Conservation (phyloP, 2,113 vertebrate species). For the Meleagris gallopavo region DNA sequence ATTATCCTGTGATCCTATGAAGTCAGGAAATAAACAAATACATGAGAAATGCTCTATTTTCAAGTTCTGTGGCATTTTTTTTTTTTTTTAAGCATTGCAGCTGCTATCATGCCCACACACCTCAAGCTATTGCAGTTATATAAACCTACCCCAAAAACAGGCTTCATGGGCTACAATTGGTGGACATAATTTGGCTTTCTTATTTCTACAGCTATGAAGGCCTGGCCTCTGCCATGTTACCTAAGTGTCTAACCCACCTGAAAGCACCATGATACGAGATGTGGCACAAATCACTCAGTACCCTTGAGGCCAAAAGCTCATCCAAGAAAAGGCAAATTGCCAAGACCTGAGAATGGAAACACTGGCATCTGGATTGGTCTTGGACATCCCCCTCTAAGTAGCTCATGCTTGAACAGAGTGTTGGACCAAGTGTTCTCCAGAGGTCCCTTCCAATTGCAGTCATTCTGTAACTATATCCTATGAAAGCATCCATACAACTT, state of each 20-base stretch:
- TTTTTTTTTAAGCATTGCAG: neutral
- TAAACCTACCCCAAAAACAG: neutral
- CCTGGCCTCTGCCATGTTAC: neutral
- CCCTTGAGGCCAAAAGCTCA: neutral
- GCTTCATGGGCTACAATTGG: neutral
- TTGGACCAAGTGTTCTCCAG: neutral
- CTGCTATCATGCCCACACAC: neutral
- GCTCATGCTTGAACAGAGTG: neutral
- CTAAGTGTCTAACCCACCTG: neutral
- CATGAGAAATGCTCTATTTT: neutral
- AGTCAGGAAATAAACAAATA: neutral
- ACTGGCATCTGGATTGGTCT: neutral
- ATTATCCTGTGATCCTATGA: neutral
- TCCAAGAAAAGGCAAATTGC: neutral
- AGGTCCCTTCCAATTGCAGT: neutral
- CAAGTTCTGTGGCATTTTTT: neutral
- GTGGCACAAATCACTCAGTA: neutral
- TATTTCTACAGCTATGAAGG: neutral
- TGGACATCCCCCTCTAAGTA: neutral
- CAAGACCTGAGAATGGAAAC: neutral
- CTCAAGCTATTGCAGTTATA: neutral
- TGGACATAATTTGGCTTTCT: neutral
- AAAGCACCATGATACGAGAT: neutral
- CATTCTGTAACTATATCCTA: neutral
- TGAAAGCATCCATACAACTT: neutral